A percentile compares a stretch with the other conserved stretches of the same genome.
phyloP scores from a whole-genome alignment of 2,888 invertebrate genomes.

The Meiosimyza decipiens region DNA sequence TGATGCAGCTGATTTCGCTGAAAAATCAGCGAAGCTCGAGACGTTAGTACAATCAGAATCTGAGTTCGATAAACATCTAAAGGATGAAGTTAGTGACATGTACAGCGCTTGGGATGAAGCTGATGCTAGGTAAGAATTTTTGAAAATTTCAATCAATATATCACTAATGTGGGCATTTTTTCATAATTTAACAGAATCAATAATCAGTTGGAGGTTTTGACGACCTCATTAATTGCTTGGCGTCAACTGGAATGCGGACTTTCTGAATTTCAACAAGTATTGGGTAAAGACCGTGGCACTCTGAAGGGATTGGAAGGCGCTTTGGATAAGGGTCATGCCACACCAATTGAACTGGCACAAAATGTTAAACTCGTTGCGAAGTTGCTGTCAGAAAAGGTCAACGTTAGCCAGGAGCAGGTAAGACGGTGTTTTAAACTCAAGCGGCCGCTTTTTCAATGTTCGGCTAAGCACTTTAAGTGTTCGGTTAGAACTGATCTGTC shows the following conservation, averaged over 20 bases:
- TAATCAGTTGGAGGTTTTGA: conserved; percentile 77
- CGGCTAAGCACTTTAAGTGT: not conserved
- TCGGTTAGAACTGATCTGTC: too few species aligned
- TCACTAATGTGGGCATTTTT: not conserved
- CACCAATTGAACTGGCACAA: conserved; percentile 64
- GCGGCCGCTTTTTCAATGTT: too few species aligned
- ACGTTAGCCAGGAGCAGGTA: conserved; percentile 64
- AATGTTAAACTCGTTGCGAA: conserved; percentile 67
- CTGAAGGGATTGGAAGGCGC: conserved; percentile 65
- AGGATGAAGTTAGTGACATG: conserved; percentile 77
- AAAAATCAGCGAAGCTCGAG: conserved; percentile 33
- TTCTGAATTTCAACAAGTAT: conserved; percentile 79
- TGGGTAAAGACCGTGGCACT: conserved; percentile 75
- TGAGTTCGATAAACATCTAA: conserved; percentile 69
- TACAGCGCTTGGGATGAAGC: conserved; percentile 79
- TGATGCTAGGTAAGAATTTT: conserved; percentile 71
- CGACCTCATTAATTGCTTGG: conserved; percentile 79
- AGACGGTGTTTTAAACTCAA: not conserved
- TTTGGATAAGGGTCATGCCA: conserved; percentile 62
- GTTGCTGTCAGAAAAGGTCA: conserved; percentile 66
- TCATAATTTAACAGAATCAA: conserved; percentile 71
- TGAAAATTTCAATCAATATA: not conserved
- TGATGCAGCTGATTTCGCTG: conserved; percentile 31
- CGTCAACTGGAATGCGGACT: conserved; percentile 81
- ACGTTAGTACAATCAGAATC: conserved; percentile 62